Conservation (phyloP, 2,113 vertebrate species). For the Gadus chalcogrammus region DNA sequence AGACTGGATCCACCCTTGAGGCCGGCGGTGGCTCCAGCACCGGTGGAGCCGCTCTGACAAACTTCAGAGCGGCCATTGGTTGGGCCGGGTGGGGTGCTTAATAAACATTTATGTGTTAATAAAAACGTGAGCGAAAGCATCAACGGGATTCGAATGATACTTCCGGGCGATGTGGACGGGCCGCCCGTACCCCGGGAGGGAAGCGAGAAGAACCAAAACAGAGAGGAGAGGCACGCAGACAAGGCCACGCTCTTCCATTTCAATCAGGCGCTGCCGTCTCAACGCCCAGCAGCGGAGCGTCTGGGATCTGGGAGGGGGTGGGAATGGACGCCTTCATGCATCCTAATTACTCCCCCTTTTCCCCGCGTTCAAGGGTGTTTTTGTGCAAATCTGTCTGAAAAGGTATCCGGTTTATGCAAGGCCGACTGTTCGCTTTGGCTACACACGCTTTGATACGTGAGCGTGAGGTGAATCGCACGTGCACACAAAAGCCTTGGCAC, state of each 20-base stretch:
- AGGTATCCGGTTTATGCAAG: slow-evolving; percentile 61
- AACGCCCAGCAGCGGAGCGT: slow-evolving; percentile 24
- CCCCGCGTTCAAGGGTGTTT: slow-evolving; percentile 64
- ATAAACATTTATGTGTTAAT: too few relatives aligned
- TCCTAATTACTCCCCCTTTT: slow-evolving; percentile 48
- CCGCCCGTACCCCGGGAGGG: too few relatives aligned
- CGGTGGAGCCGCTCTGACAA: too few relatives aligned
- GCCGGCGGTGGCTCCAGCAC: too few relatives aligned
- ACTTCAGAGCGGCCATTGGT: too few relatives aligned
- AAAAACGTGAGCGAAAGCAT: too few relatives aligned
- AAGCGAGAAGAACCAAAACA: too few relatives aligned
- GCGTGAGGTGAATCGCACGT: slow-evolving; percentile 33
- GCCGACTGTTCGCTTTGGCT: slow-evolving; percentile 41
- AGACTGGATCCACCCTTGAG: too few relatives aligned
- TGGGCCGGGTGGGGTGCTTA: too few relatives aligned
- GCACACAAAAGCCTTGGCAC: slow-evolving; percentile 57
- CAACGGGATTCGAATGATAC: too few relatives aligned
- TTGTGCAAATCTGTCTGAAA: slow-evolving; percentile 70
- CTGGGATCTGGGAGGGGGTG: slow-evolving; percentile 24
- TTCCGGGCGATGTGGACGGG: too few relatives aligned
- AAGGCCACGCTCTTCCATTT: not conserved
- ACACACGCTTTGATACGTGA: slow-evolving; percentile 34
- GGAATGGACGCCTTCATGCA: slow-evolving; percentile 56
- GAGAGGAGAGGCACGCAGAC: not conserved
- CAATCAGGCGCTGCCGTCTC: not conserved